Base-by-base conservation (phyloP, 2,797 vertebrate species). In the Phylloscopus collybita region DNA sequence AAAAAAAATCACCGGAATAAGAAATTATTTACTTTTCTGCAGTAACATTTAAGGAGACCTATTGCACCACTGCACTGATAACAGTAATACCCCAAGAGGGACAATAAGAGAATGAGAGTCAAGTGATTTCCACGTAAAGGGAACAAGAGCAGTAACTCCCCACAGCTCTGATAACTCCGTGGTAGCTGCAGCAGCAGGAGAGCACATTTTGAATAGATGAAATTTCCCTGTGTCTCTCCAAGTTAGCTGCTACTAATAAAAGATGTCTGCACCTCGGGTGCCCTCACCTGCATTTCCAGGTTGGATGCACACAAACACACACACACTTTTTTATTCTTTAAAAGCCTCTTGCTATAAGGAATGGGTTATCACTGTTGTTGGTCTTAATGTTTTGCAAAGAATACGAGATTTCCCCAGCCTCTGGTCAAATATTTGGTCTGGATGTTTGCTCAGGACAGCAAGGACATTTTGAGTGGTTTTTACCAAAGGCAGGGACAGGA, bases 381-480 rank as follows among this genome's bases (percentile, higher is more conserved):
- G 45, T 53, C 23, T 50, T 21, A 11, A 61, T 12, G 17, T 72
- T 93, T 79, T 81, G 25, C 21, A 59, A 65, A 29, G 34, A 69
- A 40, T 27, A 71, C 45, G 27, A 83, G 12, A 3, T n/a, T 25
- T 51, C 6, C 9, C 7, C 11, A 0, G 0, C 0, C 13, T n/a
- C 26, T 40, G 6, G 10, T 50, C 38, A 86, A 88, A 92, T 74
- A 86, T 60, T 90, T 76, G 49, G 11, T 59, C 9, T 73, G 53
- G n/a, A 2, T 34, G 16, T 84, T 93, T 79, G 45, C 45, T 79
- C 75, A 0, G 6, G 75, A 9, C 65, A 78, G 29, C 0, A 2
- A 87, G 51, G 57, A n/a, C 6, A 4, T 57, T 74, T 38, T 0
- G 3, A 79, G 54, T 3, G 5, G 0, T 30, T 88, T 66, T 74